A percentile compares a stretch with the other conserved stretches of the same genome.
Evolutionary conservation across 2,113 vertebrate species (phyloP).

Genomic region (Ceratotherium simum): DNA sequence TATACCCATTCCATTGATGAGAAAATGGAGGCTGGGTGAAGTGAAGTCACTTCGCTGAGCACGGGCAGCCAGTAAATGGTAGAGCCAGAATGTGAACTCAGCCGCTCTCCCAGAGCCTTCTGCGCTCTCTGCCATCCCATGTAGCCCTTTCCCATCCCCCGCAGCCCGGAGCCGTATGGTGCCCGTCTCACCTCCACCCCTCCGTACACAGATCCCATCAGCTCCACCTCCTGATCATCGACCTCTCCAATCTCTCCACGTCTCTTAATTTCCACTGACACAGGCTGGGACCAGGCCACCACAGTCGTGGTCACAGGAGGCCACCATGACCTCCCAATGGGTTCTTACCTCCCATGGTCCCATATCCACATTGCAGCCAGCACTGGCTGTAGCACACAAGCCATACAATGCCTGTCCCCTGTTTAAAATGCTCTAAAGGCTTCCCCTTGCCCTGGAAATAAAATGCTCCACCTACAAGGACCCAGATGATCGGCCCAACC

Average conservation of each 20-base stretch:
- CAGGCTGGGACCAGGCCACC: not conserved
- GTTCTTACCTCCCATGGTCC: not conserved
- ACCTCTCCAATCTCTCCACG: not conserved
- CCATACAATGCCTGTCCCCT: too few species aligned
- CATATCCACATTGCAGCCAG: too few species aligned
- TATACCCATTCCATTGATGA: not conserved
- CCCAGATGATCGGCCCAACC: not conserved
- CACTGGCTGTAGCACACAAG: not conserved
- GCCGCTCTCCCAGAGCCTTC: not conserved
- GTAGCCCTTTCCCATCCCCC: not conserved
- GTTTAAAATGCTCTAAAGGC: too few species aligned
- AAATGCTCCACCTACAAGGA: not conserved
- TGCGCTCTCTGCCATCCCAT: accelerated
- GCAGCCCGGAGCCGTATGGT: accelerated
- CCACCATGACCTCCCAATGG: not conserved
- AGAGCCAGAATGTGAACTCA: not conserved
- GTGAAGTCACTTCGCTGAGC: not conserved
- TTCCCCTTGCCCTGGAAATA: not conserved
- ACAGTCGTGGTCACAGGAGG: not conserved
- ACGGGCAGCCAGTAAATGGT: not conserved
- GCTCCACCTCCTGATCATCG: not conserved
- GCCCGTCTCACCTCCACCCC: not conserved
- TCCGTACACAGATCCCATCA: accelerated
- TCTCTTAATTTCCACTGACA: not conserved
- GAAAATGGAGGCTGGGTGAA: not conserved